Base-by-base conservation (phyloP, 64 coral and sea anemone species). In the Montipora capricornis region DNA sequence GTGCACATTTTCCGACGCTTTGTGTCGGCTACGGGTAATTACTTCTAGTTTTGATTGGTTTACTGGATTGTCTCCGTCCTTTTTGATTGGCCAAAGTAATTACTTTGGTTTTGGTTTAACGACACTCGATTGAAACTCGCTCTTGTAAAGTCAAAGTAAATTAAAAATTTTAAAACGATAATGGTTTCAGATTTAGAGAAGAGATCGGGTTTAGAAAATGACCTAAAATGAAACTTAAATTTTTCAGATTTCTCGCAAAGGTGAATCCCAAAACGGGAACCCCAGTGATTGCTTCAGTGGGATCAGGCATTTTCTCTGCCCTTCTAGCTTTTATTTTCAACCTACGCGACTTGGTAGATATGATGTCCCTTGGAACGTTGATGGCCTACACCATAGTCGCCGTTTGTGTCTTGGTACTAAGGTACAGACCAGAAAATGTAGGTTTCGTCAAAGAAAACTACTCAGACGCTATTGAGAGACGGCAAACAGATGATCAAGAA, bases 221-320 rank as follows among this genome's bases (percentile, higher is more conserved):
- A 55, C 14, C 13, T 12, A 64, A 64, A 64, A 4, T 4, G 13
- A 14, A 64, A 14, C 3, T 19, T 71, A 2, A n/a, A 20, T 82
- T 82, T 82, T 82, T 55, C 13, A 82, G 67, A 59, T 92, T 51
- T n/a, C 90, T 92, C 1, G 90, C 70, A 2, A 92, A 92, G 81
- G 57, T 92, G 20, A 92, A 74, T 57, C 81, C 47, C 52, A 83
- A 66, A 8, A 86, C 79, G 68, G 79, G 87, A 45, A 46, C 83
- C 11, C 90, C 90, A 52, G 74, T 66, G 8, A 69, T 59, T 86
- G 80, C 90, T 26, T 74, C 90, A 45, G 53, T 92, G 20, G 76
- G 59, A 57, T 77, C 79, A 47, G 70, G 81, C 12, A 81, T 64
- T 20, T 51, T 87, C 22, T 61, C 73, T 61, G 53, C 90, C 8